Evolutionary conservation across 2,888 invertebrate genomes (phyloP).

Genomic region (Flexamia atlantica): DNA sequence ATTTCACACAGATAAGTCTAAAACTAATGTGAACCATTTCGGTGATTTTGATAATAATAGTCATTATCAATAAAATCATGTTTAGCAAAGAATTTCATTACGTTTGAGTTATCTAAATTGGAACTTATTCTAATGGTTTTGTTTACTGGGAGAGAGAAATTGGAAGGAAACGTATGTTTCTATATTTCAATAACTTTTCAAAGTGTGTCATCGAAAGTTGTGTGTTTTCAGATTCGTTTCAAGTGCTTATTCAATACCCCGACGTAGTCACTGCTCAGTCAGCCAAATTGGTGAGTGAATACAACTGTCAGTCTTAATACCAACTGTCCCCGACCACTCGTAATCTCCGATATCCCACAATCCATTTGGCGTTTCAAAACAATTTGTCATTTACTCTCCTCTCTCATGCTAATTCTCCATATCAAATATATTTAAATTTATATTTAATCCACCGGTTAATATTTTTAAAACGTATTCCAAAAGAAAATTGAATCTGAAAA

Average conservation of each 20-base stretch:
- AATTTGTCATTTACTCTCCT: slow-evolving; percentile 12
- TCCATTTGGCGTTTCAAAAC: slow-evolving; percentile 18
- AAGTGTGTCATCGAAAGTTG: slow-evolving; percentile 1
- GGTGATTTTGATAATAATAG: too few relatives aligned
- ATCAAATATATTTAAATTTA: neutral
- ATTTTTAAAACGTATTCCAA: neutral
- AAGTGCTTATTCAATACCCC: slow-evolving; percentile 99
- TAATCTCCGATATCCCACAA: slow-evolving; percentile 31
- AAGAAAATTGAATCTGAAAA: slow-evolving; percentile 20
- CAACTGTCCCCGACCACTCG: slow-evolving; percentile 9
- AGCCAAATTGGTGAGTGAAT: slow-evolving; percentile 91
- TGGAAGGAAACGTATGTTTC: too few relatives aligned
- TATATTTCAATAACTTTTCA: too few relatives aligned
- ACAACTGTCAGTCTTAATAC: slow-evolving; percentile 37
- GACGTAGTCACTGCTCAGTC: slow-evolving; percentile 98
- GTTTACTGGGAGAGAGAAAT: too few relatives aligned
- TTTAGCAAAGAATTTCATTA: too few relatives aligned
- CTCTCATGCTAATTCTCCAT: slow-evolving; percentile 10
- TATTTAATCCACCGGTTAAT: neutral
- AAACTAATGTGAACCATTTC: too few relatives aligned
- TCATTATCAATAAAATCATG: too few relatives aligned
- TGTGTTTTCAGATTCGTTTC: slow-evolving; percentile 90
- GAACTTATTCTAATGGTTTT: slow-evolving; percentile 48
- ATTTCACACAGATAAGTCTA: too few relatives aligned
- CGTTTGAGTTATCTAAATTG: neutral